Conservation (phyloP, 2,113 vertebrate species). For the Pseudolaguvia tuberculata region DNA sequence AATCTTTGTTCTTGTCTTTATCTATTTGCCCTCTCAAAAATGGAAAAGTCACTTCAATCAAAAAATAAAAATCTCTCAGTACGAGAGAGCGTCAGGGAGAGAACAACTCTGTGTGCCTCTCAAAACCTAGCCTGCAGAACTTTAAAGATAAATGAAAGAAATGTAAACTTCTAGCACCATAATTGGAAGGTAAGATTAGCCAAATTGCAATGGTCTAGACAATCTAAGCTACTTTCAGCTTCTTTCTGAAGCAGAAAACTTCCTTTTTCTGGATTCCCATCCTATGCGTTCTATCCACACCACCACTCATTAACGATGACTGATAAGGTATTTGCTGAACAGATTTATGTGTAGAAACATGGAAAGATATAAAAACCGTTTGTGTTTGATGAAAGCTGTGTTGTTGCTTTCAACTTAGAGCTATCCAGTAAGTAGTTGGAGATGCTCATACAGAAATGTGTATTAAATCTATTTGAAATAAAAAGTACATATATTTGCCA, state of each 20-base stretch:
- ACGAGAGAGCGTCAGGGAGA: not conserved
- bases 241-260: conserved; percentile 12
- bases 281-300: conserved; percentile 7
- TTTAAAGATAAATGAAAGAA: not conserved
- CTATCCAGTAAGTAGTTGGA: not conserved
- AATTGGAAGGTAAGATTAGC: conserved; percentile 1
- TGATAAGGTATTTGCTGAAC: conserved; percentile 1
- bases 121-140: not conserved
- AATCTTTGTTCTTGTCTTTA: not conserved
- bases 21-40: not conserved
- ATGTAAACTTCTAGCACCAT: conserved; percentile 10
- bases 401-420: not conserved
- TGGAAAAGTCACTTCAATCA: not conserved
- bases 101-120: not conserved
- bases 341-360: not conserved
- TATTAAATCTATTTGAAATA: not conserved
- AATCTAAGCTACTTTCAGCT: not conserved
- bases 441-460: not conserved
- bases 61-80: conserved; percentile 8
- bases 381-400: not conserved
- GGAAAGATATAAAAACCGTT: not conserved
- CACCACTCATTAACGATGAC: not conserved
- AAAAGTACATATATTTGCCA: not conserved
- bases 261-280: not conserved
- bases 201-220: conserved; percentile 26